These are phyloP conservation scores for Dallia pectoralis DNA, from an alignment of 2,797 vertebrate genomes.

Conservation along the genomic window DNA sequence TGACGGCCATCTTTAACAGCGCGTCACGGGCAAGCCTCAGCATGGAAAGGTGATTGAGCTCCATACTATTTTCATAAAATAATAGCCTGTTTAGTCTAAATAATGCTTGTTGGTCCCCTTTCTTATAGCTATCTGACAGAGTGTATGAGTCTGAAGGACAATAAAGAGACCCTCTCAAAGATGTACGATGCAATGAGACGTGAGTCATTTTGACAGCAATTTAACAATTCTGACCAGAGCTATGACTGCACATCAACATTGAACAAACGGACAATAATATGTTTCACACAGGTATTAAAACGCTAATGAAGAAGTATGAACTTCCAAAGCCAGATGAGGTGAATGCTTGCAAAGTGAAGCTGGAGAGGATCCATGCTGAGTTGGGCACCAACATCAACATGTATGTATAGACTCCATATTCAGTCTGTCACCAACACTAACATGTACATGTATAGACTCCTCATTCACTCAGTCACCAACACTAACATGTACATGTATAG, in stretches of 20 bases:
- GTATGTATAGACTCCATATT: not conserved
- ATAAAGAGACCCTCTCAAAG: slow-evolving; percentile 77
- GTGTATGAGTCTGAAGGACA: slow-evolving; percentile 83
- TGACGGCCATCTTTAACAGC: slow-evolving; percentile 88
- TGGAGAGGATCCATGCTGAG: slow-evolving; percentile 89
- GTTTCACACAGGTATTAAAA: slow-evolving; percentile 81
- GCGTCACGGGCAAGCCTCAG: slow-evolving; percentile 86
- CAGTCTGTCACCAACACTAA: not conserved
- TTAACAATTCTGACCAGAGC: slow-evolving; percentile 18
- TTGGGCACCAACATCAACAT: slow-evolving; percentile 59
- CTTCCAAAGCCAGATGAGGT: slow-evolving; percentile 84
- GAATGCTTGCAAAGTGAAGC: slow-evolving; percentile 81
- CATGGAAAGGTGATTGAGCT: slow-evolving; percentile 84
- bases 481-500: slow-evolving; percentile 17
- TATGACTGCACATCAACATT: not conserved
- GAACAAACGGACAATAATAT: not conserved
- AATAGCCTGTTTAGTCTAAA: not conserved
- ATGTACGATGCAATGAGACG: slow-evolving; percentile 91
- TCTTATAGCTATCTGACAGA: slow-evolving; percentile 88
- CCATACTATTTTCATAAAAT: not conserved
- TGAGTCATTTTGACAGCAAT: slow-evolving; percentile 71
- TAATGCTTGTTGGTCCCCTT: not conserved
- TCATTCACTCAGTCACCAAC: slow-evolving; percentile 32
- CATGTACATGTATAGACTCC: not conserved
- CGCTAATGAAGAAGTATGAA: slow-evolving; percentile 87